Percentiles rank a stretch among this genome's conserved stretches.
phyloP scores from a whole-genome alignment of 2,797 vertebrate genomes.

The Ambastaia sidthimunki region DNA sequence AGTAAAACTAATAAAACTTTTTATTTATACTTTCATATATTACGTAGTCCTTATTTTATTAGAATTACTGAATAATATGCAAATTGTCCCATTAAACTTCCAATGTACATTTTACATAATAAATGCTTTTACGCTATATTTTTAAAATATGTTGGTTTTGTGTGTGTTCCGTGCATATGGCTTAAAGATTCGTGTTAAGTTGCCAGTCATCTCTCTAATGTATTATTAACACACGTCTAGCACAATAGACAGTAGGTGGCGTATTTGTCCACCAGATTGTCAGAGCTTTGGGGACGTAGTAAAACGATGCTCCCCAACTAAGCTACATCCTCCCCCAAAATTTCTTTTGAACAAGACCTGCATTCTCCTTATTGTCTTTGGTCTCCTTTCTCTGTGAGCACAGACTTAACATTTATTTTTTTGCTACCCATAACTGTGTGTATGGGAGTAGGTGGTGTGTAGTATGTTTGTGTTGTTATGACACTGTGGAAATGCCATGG shows the following conservation, averaged over 20 bases:
- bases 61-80: no score
- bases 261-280: background rate
- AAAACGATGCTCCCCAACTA: background rate
- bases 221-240: background rate
- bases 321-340: background rate
- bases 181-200: background rate
- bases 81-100: background rate
- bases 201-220: background rate
- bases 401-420: conserved; percentile 23
- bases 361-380: background rate
- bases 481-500: conserved; percentile 50
- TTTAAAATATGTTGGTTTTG: background rate
- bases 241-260: conserved; percentile 25
- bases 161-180: background rate
- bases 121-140: background rate
- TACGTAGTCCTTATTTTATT: no score
- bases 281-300: background rate
- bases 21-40: no score
- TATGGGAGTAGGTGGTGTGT: conserved; percentile 32
- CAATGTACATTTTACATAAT: background rate
- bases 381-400: conserved; percentile 9
- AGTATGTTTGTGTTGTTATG: conserved; percentile 45
- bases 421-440: conserved; percentile 20
- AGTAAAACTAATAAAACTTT: background rate
- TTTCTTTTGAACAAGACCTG: background rate